Percentiles rank a stretch among this genome's conserved stretches.
phyloP scores from a whole-genome alignment of 2,113 vertebrate species.

The Planiliza haematocheilus region DNA sequence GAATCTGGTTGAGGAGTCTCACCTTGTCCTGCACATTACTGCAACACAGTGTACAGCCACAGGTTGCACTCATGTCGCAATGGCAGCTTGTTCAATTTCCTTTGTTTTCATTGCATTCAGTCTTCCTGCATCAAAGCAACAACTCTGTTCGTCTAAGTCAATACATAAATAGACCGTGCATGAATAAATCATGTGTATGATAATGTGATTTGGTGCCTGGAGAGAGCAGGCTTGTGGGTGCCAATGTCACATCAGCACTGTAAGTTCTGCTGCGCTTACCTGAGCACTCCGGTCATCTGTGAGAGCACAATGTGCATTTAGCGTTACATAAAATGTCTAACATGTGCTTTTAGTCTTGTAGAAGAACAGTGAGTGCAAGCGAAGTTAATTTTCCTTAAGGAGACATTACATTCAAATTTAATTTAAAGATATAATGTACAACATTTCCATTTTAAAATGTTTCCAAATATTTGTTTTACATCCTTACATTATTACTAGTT shows the following conservation, averaged over 20 bases:
- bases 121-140: constrained; percentile 39
- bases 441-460: too few relatives aligned
- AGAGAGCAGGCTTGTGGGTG: constrained; percentile 32
- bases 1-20: constrained; percentile 19
- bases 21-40: constrained; percentile 8
- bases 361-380: neutral
- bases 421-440: too few relatives aligned
- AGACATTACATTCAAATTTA: neutral
- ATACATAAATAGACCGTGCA: constrained; percentile 61
- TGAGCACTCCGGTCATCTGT: constrained; percentile 18
- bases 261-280: constrained; percentile 19
- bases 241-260: constrained; percentile 56
- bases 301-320: constrained; percentile 1
- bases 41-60: constrained; percentile 34
- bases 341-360: neutral
- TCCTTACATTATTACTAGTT: too few relatives aligned
- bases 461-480: too few relatives aligned
- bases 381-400: neutral
- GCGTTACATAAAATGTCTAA: neutral
- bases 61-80: constrained; percentile 16
- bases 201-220: constrained; percentile 58
- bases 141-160: constrained; percentile 59
- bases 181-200: constrained; percentile 74
- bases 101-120: constrained; percentile 17
- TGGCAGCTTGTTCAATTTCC: constrained; percentile 37